Conservation (phyloP, 2,888 invertebrate genomes). For the Papilio protenor region DNA sequence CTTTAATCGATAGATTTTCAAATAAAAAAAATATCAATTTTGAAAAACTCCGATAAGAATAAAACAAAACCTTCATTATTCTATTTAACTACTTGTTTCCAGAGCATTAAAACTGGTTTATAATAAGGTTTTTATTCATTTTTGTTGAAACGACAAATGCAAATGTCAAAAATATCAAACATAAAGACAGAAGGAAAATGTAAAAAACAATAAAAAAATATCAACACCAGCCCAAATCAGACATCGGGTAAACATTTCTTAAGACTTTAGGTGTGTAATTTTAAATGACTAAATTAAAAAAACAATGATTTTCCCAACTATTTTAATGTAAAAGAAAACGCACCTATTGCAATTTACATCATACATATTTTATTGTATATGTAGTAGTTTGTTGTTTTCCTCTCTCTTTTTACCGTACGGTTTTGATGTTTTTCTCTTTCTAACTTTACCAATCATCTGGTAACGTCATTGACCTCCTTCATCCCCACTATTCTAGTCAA, state of each 20-base stretch:
- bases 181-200: conserved; percentile 33
- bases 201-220: conserved; percentile 21
- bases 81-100: neutral
- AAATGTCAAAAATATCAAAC: conserved; percentile 18
- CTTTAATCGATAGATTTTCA: too few relatives aligned
- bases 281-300: neutral
- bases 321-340: conserved; percentile 36
- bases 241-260: neutral
- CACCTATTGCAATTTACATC: conserved; percentile 39
- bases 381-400: conserved; percentile 62
- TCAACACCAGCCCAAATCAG: neutral
- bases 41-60: neutral
- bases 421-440: conserved; percentile 53
- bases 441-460: conserved; percentile 52
- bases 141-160: neutral
- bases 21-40: neutral
- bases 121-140: conserved; percentile 1
- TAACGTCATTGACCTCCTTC: conserved; percentile 73
- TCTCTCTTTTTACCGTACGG: conserved; percentile 52
- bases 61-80: neutral
- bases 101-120: neutral
- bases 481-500: conserved; percentile 62
- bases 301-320: neutral
- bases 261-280: neutral
- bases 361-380: conserved; percentile 42